Conservation (phyloP, 2,113 vertebrate genomes). For the Crotalus viridis region DNA sequence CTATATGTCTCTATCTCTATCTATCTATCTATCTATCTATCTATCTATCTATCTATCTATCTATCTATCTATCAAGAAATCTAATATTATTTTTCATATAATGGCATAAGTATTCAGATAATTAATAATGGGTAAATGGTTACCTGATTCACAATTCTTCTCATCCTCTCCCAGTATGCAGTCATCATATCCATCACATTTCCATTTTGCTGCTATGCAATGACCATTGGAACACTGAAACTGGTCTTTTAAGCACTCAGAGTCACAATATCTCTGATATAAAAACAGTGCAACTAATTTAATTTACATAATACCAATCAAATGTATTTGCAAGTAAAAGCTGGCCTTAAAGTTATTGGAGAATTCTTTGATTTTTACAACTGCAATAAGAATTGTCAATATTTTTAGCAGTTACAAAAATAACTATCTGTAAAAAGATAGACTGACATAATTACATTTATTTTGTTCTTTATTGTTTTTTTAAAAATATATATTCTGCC, state of each 20-base stretch:
- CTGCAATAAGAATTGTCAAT: neutral
- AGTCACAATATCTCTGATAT: conserved; percentile 90
- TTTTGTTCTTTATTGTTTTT: neutral
- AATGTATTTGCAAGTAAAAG: neutral
- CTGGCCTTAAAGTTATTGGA: neutral
- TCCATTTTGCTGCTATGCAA: conserved; percentile 90
- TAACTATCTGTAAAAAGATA: neutral
- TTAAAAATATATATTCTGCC: neutral
- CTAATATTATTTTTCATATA: neutral
- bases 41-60: no score
- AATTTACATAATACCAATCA: neutral
- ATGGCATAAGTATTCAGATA: neutral
- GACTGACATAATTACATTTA: neutral
- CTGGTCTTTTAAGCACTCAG: conserved; percentile 87
- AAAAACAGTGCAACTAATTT: conserved; percentile 3
- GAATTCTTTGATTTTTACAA: neutral
- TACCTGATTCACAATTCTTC: conserved; percentile 86
- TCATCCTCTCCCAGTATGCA: conserved; percentile 95
- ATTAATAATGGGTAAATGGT: neutral
- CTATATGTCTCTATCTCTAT: no score
- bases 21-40: no score
- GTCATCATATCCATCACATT: conserved; percentile 93
- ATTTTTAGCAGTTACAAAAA: neutral
- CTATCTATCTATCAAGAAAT: neutral
- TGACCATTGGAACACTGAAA: conserved; percentile 92